phyloP scores from a whole-genome alignment of 2,888 invertebrate species.

The Tetheella fluctuosa region DNA sequence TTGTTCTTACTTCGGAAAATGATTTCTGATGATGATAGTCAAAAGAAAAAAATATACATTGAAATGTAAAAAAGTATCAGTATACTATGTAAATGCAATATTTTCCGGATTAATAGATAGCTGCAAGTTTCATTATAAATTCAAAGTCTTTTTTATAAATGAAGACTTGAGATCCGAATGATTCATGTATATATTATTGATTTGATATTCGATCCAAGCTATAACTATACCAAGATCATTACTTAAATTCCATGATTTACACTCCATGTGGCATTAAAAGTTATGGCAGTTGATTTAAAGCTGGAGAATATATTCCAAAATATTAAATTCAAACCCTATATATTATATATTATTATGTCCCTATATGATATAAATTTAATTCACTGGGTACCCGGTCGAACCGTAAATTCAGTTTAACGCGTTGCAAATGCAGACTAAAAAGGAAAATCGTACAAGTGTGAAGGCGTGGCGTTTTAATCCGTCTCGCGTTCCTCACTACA shows the following conservation, averaged over 20 bases:
- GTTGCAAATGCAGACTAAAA: slow-evolving; percentile 20
- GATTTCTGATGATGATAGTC: not conserved
- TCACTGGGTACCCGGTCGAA: slow-evolving; percentile 11
- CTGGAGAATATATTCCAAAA: not conserved
- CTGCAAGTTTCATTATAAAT: too few species aligned
- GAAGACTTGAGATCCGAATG: too few species aligned
- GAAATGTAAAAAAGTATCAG: too few species aligned
- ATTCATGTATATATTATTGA: too few species aligned
- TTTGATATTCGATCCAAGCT: not conserved
- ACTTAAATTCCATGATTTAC: slow-evolving; percentile 9
- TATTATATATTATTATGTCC: too few species aligned
- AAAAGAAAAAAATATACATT: too few species aligned
- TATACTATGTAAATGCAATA: too few species aligned
- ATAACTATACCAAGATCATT: not conserved
- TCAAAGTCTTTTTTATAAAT: too few species aligned
- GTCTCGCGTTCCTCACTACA: slow-evolving; percentile 45
- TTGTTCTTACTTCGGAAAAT: not conserved
- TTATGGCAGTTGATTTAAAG: slow-evolving; percentile 8
- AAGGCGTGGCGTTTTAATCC: slow-evolving; percentile 53
- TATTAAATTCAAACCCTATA: slow-evolving; percentile 10
- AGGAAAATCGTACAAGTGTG: slow-evolving; percentile 33
- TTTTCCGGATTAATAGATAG: too few species aligned
- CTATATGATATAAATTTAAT: not conserved
- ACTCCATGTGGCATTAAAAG: slow-evolving; percentile 5
- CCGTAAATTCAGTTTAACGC: slow-evolving; percentile 12